Base-by-base conservation (phyloP, 2,797 vertebrate species). In the Acipenser oxyrinchus region DNA sequence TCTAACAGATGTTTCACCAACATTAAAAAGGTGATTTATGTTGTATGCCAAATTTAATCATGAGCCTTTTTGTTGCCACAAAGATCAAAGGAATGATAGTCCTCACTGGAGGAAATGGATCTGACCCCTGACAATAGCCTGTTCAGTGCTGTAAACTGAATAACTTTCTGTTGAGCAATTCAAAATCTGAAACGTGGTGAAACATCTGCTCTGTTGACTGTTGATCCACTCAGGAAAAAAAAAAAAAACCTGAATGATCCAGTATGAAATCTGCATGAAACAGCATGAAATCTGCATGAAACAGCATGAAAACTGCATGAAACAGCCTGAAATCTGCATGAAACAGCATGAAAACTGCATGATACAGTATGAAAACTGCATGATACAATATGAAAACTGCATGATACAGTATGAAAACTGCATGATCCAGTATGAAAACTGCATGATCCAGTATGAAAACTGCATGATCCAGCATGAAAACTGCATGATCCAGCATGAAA, bases 201-300 rank as follows among this genome's bases (percentile, higher is more conserved):
- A 75, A 80, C 82, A 85, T 83, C 80, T 82, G 83, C 77, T 82
- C 73, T 53, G 6, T 66, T 76, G 81, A 78, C 72, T 75, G 77
- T 74, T 78, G 74, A 77, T 73, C 13, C 65, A 67, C 69, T 67
- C 64, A 71, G 79, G 75, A 75, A 78, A 79, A 71, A 55, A 68
- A 49, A 0, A 37, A 37, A 37, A 37, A 37, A 37, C 2, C 2
- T 37, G 23, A 37, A 37, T 37, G 23, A 64, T 68, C 79, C 73
- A 80, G 78, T 81, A 37, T 37, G 23, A 37, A 37, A 37, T 3
- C 23, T 37, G 2, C 23, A 37, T 2, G 23, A 37, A 3, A 37
- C 2, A 37, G 2, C 3, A 37, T 37, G 23, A 37, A 37, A 37
- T 2, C 2, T 37, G 23, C 23, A 37, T 2, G 23, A 37, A 0